A percentile compares a stretch with the other conserved stretches of the same genome.
Conservation (phyloP, 2,797 vertebrate genomes). For the Pantherophis alleghaniensis region DNA sequence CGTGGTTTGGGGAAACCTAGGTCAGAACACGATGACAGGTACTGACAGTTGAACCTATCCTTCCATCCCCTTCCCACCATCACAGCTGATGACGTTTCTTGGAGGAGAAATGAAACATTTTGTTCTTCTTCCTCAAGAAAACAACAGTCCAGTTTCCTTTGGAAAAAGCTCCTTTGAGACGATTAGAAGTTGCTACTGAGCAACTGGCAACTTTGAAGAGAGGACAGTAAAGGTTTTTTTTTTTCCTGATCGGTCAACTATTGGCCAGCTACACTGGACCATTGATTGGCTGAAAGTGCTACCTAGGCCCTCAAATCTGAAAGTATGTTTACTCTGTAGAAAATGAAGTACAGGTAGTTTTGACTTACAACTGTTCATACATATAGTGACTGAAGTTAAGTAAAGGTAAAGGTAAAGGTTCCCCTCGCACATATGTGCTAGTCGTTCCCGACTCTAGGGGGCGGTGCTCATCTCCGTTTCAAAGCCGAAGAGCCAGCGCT, state of each 20-base stretch:
- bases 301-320: not conserved
- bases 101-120: not conserved
- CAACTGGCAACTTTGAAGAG: not conserved
- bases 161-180: not conserved
- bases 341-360: not conserved
- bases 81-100: too few species aligned
- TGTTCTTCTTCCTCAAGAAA: not conserved
- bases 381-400: too few species aligned
- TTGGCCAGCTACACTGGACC: not conserved
- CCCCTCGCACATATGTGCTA: too few species aligned
- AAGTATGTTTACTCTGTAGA: not conserved
- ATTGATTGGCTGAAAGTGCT: not conserved
- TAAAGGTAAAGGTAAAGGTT: too few species aligned
- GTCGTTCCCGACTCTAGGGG: too few species aligned
- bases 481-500: too few species aligned
- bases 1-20: too few species aligned
- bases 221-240: not conserved
- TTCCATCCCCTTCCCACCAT: not conserved
- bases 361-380: too few species aligned
- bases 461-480: too few species aligned
- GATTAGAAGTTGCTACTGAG: not conserved
- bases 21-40: not conserved
- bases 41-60: not conserved
- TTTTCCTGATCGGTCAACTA: not conserved
- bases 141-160: not conserved